These are phyloP conservation scores for Syngnathus acus DNA, from an alignment of 2,797 vertebrate species.

Conservation along the genomic window DNA sequence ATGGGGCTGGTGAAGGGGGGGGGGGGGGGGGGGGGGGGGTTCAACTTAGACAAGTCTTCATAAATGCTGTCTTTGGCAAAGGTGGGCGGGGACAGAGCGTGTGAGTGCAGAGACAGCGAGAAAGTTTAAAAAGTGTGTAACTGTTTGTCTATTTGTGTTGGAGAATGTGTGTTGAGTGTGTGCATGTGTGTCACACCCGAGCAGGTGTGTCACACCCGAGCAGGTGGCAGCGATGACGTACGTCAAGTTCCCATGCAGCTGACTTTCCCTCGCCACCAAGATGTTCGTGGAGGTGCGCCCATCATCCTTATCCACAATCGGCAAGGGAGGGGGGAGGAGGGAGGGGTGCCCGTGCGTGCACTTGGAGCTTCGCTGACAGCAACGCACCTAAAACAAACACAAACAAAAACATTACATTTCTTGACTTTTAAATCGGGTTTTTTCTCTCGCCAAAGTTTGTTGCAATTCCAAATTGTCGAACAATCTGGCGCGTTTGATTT, in stretches of 20 bases:
- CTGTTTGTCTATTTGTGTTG: neutral
- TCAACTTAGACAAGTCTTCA: conserved; percentile 20
- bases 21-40: conserved; percentile 10
- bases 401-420: neutral
- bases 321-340: neutral
- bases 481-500: neutral
- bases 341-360: neutral
- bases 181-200: neutral
- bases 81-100: too few species aligned
- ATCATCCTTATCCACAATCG: neutral
- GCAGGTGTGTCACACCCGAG: conserved; percentile 1
- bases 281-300: neutral
- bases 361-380: neutral
- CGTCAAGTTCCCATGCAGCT: neutral
- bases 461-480: too few species aligned
- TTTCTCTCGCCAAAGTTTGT: neutral
- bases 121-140: conserved; percentile 27
- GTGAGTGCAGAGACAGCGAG: conserved; percentile 9
- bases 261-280: neutral
- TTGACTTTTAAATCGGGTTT: too few species aligned
- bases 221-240: conserved; percentile 3
- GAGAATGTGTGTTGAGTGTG: neutral
- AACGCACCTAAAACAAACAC: neutral
- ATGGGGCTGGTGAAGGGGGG: conserved; percentile 42
- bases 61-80: conserved; percentile 53